A percentile compares a stretch with the other conserved stretches of the same genome.
phyloP scores from a whole-genome alignment of 2,797 vertebrate species.

The Enteromius radiatus region DNA sequence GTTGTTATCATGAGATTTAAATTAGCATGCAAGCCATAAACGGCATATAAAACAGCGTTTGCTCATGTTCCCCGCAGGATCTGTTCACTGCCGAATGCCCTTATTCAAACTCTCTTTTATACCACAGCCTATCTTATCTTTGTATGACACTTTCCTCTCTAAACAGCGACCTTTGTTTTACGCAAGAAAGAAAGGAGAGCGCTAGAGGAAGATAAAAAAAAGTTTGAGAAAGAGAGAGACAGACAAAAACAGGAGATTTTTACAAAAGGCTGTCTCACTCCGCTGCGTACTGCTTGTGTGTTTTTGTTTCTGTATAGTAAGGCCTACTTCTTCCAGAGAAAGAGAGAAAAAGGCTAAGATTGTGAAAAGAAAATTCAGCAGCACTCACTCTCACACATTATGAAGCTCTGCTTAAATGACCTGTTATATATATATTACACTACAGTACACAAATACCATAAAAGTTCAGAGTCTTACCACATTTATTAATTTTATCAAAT shows the following conservation, averaged over 20 bases:
- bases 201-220: constrained; percentile 32
- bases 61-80: constrained; percentile 9
- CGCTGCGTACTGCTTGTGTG: constrained; percentile 37
- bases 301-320: constrained; percentile 30
- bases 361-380: constrained; percentile 2
- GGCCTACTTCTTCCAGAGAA: constrained; percentile 29
- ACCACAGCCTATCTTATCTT: constrained; percentile 69
- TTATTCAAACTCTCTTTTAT: constrained; percentile 33
- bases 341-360: constrained; percentile 29
- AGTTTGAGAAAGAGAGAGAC: constrained; percentile 24
- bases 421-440: not conserved
- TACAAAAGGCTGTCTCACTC: constrained; percentile 38
- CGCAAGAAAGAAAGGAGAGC: constrained; percentile 37
- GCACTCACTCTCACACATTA: not conserved
- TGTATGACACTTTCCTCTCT: constrained; percentile 64
- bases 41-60: not conserved
- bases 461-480: not conserved
- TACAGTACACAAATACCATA: not conserved
- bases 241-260: constrained; percentile 25
- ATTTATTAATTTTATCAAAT: not conserved
- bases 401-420: not conserved
- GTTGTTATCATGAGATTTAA: not conserved
- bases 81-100: not conserved
- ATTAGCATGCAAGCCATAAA: constrained; percentile 13
- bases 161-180: constrained; percentile 71